Evolutionary conservation across 2,888 invertebrate species (phyloP), one percentile per base, ranked within the genome.

Genomic region (Ichneumoninae sp.): DNA sequence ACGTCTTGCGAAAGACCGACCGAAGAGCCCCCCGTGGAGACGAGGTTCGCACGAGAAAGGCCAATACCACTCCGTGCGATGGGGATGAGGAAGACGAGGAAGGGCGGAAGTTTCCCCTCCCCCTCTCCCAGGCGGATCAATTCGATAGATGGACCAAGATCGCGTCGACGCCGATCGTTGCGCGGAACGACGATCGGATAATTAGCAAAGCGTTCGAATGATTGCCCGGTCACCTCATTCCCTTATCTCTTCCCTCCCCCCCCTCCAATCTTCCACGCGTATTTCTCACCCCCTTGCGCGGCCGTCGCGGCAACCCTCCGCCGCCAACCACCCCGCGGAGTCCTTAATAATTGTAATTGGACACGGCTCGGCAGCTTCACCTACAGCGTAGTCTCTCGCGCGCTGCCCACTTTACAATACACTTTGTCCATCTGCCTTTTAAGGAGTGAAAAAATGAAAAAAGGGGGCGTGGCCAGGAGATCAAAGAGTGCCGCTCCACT

Each of bases 341-440:
- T 93, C 91, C 92, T 93, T 93, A 93, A 93, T 93, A 93, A 93
- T 93, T 93, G 93, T 93, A 92, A 93, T 93, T 93, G 92, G 93
- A 93, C 93, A 93, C 92, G 93, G 92, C 86, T 88, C 87, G 87
- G 87, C 87, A 88, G 88, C 88, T 88, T 88, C 89, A 88, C 89
- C 88, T 87, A 88, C 87, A 88, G 87, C 86, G 87, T 87, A 87
- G 87, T 83, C 69, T 84, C 83, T 82, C 82, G 86, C 85, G 83
- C 91, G 93, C 93, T 93, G 93, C 93, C 93, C 93, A 93, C 93
- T 93, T 93, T 93, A 93, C 93, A 93, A 93, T 93, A 93, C 93
- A 93, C 93, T 93, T 93, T 93, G 93, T 93, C 93, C 93, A 93
- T 93, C 93, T 93, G 93, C 93, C 93, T 93, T 93, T 93, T 93